Percentiles rank a stretch among this genome's conserved stretches.
Evolutionary conservation across 2,888 invertebrate species (phyloP).

Genomic region (Lymantria dispar): DNA sequence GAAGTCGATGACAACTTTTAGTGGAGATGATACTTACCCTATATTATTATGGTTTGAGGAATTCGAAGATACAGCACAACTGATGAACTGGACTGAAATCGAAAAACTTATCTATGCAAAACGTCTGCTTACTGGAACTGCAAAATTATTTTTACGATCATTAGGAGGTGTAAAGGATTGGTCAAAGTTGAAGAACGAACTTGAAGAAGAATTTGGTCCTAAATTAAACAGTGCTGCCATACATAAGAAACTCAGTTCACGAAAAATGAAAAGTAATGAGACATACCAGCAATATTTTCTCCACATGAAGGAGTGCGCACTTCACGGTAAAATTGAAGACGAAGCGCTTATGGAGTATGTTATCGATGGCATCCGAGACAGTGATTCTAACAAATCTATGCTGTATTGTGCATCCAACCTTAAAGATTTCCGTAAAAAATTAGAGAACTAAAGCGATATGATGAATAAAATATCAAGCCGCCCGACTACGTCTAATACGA

Average conservation of each 20-base stretch:
- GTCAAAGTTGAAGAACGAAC: neutral
- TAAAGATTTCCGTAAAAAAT: conserved; percentile 23
- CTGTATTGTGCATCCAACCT: conserved; percentile 24
- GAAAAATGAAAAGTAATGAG: conserved; percentile 38
- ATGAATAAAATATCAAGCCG: neutral
- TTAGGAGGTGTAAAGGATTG: conserved; percentile 5
- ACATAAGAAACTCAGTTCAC: conserved; percentile 6
- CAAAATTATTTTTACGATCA: conserved; percentile 6
- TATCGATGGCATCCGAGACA: conserved; percentile 47
- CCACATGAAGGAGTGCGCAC: conserved; percentile 47
- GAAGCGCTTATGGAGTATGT: conserved; percentile 49
- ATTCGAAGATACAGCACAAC: conserved; percentile 2
- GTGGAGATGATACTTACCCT: conserved; percentile 5
- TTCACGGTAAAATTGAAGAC: conserved; percentile 41
- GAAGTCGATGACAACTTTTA: conserved; percentile 3
- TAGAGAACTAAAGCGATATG: conserved; percentile 9
- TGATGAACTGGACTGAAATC: conserved; percentile 5
- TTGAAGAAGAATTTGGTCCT: conserved; percentile 11
- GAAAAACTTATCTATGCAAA: conserved; percentile 8
- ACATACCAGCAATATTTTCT: conserved; percentile 48
- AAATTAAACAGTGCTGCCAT: conserved; percentile 9
- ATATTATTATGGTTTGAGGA: neutral
- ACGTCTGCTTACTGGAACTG: conserved; percentile 4
- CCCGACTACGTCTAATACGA: neutral
- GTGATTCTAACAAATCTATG: conserved; percentile 23